These are phyloP conservation scores for Enteromius argenteus DNA, from an alignment of 2,797 vertebrate genomes.

Conservation along the genomic window DNA sequence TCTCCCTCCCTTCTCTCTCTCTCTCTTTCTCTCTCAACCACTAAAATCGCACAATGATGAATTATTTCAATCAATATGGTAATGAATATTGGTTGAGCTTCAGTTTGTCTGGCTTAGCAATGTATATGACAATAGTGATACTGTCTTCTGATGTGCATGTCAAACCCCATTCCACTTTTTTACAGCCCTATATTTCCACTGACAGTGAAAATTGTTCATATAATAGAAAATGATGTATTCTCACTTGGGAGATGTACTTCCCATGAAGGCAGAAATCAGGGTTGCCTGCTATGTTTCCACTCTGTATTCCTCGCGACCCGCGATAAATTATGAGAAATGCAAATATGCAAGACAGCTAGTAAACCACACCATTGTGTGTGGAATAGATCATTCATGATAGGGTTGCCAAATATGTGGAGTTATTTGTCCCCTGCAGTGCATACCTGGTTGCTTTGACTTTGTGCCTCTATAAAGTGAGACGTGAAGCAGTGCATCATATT, in stretches of 20 bases:
- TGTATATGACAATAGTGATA: constrained; percentile 81
- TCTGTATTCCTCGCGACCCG: constrained; percentile 47
- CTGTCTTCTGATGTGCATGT: constrained; percentile 71
- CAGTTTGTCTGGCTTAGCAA: constrained; percentile 82
- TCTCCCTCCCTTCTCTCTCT: constrained; percentile 88
- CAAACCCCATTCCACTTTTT: constrained; percentile 66
- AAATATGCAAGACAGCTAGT: constrained; percentile 89
- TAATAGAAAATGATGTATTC: constrained; percentile 89
- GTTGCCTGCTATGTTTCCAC: constrained; percentile 66
- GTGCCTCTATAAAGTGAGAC: constrained; percentile 82
- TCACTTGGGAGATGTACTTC: constrained; percentile 84
- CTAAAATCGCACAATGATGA: constrained; percentile 96
- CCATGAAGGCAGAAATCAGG: constrained; percentile 82
- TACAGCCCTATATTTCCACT: constrained; percentile 78
- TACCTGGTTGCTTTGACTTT: constrained; percentile 92
- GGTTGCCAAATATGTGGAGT: constrained; percentile 86
- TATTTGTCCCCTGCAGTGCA: constrained; percentile 84
- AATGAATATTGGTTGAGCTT: constrained; percentile 91
- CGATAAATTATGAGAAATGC: constrained; percentile 91
- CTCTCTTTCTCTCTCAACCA: constrained; percentile 88
- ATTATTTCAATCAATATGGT: constrained; percentile 99
- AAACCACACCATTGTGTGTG: constrained; percentile 84
- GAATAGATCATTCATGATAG: constrained; percentile 89
- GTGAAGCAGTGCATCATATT: constrained; percentile 98
- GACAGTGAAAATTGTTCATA: constrained; percentile 86